Evolutionary conservation across 2,797 vertebrate species (phyloP), one percentile per base, ranked within the genome.

Genomic region (Taeniopygia guttata): DNA sequence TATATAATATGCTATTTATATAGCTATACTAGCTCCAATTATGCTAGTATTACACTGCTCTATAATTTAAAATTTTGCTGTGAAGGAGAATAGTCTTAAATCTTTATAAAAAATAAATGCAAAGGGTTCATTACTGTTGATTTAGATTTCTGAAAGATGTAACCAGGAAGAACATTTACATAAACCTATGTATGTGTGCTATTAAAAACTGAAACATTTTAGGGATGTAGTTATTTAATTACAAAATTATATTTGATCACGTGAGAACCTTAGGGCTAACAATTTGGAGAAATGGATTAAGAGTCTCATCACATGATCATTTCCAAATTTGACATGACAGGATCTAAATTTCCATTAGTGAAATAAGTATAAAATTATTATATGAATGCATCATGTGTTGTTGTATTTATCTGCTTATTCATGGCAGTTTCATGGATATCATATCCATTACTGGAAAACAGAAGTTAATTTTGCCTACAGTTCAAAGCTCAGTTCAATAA

Each of bases 251-350:
- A 67, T 85, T 62, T 79, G 43, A 40, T 69, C n/a, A 62, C 0
- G 0, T 66, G 64, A 83, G 29, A 86, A 70, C 42, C 56, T 87
- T 38, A 74, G 21, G 38, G 49, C 7, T 87, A 77, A 6, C 60
- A 87, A 74, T 80, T 79, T 94, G 79, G 52, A 83, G 45, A 91
- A 85, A 49, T 13, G 23, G 32, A 87, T 32, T 17, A 87, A 70
- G 7, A 77, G 52, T 72, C 72, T 38, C 48, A 87, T 91, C 64
- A 77, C 48, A 87, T 60, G 90, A 70, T 49, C 56, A 60, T 74
- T 91, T 94, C 19, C 34, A 86, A 83, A 90, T 95, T 25, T 93
- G 62, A 94, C 19, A 32, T 63, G 83, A 75, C 54, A 74, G 19
- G 76, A 77, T 68, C 76, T 73, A 91, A 67, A 62, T 85, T 87